Base-by-base conservation (phyloP, 2,888 invertebrate genomes). In the Melitaea athalia region DNA sequence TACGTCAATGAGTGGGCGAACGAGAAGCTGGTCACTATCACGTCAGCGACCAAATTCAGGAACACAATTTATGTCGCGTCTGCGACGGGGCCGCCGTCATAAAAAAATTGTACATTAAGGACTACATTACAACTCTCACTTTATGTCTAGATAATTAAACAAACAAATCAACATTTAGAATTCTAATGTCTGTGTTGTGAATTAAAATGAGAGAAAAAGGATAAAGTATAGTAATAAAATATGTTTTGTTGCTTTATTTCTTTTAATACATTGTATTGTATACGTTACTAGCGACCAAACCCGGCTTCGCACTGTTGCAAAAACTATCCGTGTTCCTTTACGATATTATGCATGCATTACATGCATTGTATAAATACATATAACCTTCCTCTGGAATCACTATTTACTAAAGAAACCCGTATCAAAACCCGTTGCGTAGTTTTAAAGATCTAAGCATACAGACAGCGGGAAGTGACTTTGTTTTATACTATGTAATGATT, bases 1-100 rank as follows among this genome's bases (percentile, higher is more conserved):
- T 76, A 79, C 79, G 78, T 83, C 81, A 81, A 75, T 77, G 75
- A 74, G 82, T 82, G 78, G 82, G 84, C 81, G 81, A 76, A 65
- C 68, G 68, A 74, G 75, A 74, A 71, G 73, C 71, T 69, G 72
- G 73, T 67, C 72, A 72, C 72, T 77, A 76, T 55, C 33, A 33
- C 77, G 78, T 79, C 78, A 77, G 77, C 76, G 75, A 78, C 72
- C 63, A 71, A 72, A 72, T 74, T 75, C 82, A 76, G 80, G 79
- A 80, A 79, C 73, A 68, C 74, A 78, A 81, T 85, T 81, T 78
- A 81, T 81, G 81, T 79, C 77, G 78, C 75, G 78, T 80, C 71
- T 77, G 68, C 67, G 57, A 70, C 64, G 69, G 47, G 65, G 59
- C 62, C 45, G 64, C 59, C 49, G 57, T 24, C 45, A 49, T 66